These are phyloP conservation scores for Radopholus similis DNA, from an alignment of 1,140 invertebrate genomes.

Conservation along the genomic window DNA sequence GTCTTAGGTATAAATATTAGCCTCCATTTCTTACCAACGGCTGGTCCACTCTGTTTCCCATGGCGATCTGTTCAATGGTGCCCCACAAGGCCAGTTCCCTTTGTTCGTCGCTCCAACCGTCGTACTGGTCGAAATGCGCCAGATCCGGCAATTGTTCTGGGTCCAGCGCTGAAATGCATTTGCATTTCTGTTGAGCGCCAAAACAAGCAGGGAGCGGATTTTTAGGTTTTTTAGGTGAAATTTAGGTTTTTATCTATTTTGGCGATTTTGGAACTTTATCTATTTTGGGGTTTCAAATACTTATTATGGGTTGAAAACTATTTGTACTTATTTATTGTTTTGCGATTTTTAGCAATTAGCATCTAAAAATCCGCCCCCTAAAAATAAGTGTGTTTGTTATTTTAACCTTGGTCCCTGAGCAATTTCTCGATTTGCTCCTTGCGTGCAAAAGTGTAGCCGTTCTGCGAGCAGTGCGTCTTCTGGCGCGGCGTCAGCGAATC, in stretches of 20 bases:
- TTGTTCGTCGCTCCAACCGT: not conserved
- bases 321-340: no score
- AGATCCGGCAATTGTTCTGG: not conserved
- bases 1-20: no score
- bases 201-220: no score
- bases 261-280: no score
- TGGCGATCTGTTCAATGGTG: slow-evolving; percentile 10
- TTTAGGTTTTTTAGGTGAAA: no score
- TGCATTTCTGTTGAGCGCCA: no score
- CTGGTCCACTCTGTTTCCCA: not conserved
- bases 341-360: no score
- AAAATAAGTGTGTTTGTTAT: not conserved
- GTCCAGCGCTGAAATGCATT: not conserved
- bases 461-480: not conserved
- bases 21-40: no score
- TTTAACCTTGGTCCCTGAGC: not conserved
- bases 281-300: no score
- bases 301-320: no score
- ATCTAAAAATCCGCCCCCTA: no score
- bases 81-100: slow-evolving; percentile 11
- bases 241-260: no score
- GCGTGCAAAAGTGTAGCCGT: slow-evolving; percentile 8
- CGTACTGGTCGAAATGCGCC: not conserved
- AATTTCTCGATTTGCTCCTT: slow-evolving; percentile 12
- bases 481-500: not conserved